phyloP scores from a whole-genome alignment of 53 echinoderm and acorn worm genomes.

The Crossaster papposus region DNA sequence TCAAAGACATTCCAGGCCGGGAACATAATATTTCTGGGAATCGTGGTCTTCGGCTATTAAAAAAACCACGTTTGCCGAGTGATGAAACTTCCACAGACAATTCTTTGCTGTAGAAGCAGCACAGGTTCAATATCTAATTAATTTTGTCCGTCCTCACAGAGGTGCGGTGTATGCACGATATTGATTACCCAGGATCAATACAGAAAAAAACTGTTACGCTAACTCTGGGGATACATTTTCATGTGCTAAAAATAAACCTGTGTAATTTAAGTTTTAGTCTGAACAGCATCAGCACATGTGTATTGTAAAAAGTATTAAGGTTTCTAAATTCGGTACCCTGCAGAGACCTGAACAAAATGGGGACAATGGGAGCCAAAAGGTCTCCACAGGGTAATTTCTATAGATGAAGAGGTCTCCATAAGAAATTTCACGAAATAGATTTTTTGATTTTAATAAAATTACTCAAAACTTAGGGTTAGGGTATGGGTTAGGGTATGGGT shows the following conservation, averaged over 20 bases:
- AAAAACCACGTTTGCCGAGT: neutral
- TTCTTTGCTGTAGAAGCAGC: neutral
- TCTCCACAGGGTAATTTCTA: no score
- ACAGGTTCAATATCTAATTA: conserved; percentile 36
- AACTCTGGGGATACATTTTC: neutral
- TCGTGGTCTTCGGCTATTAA: no score
- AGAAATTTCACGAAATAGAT: no score
- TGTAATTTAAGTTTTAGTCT: neutral
- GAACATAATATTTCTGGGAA: no score
- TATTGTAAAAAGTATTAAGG: no score
- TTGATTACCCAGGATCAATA: conserved; percentile 48
- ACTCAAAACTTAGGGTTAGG: no score
- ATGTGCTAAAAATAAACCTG: neutral
- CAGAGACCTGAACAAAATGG: no score
- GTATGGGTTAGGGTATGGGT: neutral
- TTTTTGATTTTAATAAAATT: no score
- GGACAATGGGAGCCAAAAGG: no score
- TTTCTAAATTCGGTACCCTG: no score
- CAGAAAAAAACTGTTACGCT: conserved; percentile 10
- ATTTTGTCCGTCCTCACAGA: conserved; percentile 24
- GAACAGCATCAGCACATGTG: neutral
- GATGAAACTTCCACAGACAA: neutral
- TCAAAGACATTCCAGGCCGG: no score
- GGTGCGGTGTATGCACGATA: conserved; percentile 17
- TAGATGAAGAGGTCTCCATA: no score